These are phyloP conservation scores for Prolemur simus DNA, from an alignment of 2,113 vertebrate genomes.

Conservation along the genomic window DNA sequence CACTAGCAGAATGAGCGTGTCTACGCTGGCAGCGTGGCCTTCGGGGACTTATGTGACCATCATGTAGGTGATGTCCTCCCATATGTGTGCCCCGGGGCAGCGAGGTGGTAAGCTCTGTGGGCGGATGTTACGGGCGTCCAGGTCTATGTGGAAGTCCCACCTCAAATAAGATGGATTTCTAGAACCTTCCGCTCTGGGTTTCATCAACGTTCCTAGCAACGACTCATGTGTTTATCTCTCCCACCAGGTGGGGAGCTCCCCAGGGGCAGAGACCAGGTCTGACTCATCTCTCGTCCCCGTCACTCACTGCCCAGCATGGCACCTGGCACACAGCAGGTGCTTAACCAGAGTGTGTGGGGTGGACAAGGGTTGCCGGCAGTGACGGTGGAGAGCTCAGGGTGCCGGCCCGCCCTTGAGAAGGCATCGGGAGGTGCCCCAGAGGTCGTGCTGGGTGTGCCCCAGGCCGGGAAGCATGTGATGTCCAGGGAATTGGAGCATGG, in stretches of 20 bases:
- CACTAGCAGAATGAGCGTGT: rapidly evolving
- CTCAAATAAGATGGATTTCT: neutral
- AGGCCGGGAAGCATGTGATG: neutral
- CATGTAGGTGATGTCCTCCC: rapidly evolving
- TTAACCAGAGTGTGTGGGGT: neutral
- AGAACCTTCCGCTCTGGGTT: neutral
- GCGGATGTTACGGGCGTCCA: too few species aligned
- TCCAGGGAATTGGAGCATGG: neutral
- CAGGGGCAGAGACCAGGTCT: rapidly evolving
- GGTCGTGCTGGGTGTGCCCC: neutral
- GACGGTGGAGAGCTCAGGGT: rapidly evolving
- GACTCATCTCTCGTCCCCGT: rapidly evolving
- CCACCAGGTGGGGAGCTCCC: neutral
- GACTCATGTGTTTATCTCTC: neutral
- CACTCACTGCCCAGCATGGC: neutral
- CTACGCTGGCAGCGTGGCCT: neutral
- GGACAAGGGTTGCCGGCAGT: rapidly evolving
- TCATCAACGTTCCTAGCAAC: neutral
- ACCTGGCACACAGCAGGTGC: neutral
- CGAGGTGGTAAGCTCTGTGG: neutral
- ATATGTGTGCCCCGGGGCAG: rapidly evolving
- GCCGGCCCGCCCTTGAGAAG: neutral
- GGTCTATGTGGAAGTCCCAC: neutral
- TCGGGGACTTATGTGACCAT: rapidly evolving
- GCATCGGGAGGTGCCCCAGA: neutral